These are phyloP conservation scores for Spilarctia lutea DNA, from an alignment of 2,888 invertebrate species.

Conservation along the genomic window DNA sequence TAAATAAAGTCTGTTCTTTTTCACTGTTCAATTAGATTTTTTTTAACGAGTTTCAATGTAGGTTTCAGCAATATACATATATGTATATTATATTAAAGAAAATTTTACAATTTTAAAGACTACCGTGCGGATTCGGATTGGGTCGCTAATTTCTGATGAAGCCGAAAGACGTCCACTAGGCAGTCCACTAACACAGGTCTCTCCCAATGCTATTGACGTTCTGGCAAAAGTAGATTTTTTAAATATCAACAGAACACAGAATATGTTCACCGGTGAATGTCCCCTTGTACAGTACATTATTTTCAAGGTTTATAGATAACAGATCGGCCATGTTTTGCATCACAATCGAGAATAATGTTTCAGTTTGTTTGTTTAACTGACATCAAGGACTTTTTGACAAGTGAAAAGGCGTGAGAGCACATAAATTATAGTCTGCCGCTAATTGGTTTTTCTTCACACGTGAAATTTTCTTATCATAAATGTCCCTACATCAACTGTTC, in stretches of 20 bases:
- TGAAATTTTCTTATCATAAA: background rate
- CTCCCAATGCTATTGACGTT: background rate
- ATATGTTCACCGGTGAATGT: conserved; percentile 21
- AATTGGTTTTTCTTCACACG: background rate
- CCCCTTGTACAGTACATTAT: conserved; percentile 10
- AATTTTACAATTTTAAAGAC: too few relatives aligned
- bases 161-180: too few relatives aligned
- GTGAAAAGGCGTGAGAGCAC: conserved; percentile 7
- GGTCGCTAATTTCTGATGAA: too few relatives aligned
- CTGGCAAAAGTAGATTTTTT: background rate
- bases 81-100: too few relatives aligned
- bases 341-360: conserved; percentile 19
- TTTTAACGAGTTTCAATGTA: too few relatives aligned
- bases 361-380: conserved; percentile 16
- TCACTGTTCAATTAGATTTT: too few relatives aligned
- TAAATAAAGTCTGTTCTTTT: too few relatives aligned
- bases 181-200: too few relatives aligned
- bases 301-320: conserved; percentile 36
- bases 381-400: conserved; percentile 19
- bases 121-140: too few relatives aligned
- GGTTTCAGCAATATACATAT: too few relatives aligned
- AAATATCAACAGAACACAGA: background rate
- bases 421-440: background rate
- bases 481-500: background rate
- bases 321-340: conserved; percentile 25